phyloP scores from a whole-genome alignment of 2,888 invertebrate species.

The Margaritifera margaritifera region DNA sequence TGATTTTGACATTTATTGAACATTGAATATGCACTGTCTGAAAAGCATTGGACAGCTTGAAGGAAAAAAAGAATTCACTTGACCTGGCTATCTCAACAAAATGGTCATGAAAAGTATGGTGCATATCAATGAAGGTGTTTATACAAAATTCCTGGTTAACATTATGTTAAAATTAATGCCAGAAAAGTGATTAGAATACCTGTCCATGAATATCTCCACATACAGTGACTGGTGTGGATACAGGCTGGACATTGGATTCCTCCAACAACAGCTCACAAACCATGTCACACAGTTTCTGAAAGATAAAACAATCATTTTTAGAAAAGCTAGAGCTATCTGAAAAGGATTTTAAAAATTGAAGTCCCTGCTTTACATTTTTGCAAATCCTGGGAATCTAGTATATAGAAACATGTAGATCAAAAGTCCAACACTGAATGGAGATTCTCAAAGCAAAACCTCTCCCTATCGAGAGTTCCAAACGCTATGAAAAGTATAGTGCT shows the following conservation, averaged over 20 bases:
- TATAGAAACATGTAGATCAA: too few species aligned
- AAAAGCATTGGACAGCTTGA: too few species aligned
- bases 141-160: not conserved
- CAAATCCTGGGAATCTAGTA: not conserved
- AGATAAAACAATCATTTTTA: slow-evolving; percentile 14
- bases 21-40: too few species aligned
- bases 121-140: not conserved
- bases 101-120: not conserved
- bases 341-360: not conserved
- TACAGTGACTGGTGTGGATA: slow-evolving; percentile 97
- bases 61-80: too few species aligned
- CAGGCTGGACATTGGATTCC: slow-evolving; percentile 98
- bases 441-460: too few species aligned
- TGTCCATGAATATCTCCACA: slow-evolving; percentile 99
- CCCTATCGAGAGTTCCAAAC: too few species aligned
- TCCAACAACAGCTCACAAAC: slow-evolving; percentile 95
- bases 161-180: slow-evolving; percentile 20
- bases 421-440: too few species aligned
- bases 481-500: too few species aligned
- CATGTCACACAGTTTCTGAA: slow-evolving; percentile 93
- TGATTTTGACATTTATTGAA: too few species aligned
- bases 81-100: too few species aligned
- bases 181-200: slow-evolving; percentile 75
- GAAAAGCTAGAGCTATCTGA: slow-evolving; percentile 5
- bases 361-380: not conserved